Conservation (phyloP, 2,797 vertebrate genomes). For the Leptatherina wallacei region DNA sequence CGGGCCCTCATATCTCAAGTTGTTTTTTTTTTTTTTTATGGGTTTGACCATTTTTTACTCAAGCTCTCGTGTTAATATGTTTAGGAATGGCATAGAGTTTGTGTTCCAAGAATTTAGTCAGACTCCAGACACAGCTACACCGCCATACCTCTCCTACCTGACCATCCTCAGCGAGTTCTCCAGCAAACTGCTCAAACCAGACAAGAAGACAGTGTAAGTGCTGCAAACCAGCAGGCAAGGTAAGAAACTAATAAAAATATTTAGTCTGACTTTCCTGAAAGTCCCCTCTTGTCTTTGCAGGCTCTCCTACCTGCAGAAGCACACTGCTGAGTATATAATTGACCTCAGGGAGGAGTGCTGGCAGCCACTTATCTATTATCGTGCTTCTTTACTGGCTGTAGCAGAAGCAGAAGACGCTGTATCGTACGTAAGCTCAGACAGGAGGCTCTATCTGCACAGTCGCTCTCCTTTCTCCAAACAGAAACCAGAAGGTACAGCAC, state of each 20-base stretch:
- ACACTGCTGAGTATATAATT: conserved; percentile 78
- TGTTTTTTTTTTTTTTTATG: background rate
- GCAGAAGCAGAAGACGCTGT: conserved; percentile 85
- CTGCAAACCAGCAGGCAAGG: background rate
- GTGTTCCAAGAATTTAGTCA: conserved; percentile 86
- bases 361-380: conserved; percentile 88
- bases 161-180: conserved; percentile 92
- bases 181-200: conserved; percentile 89
- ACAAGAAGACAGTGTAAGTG: conserved; percentile 92
- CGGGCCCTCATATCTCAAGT: background rate
- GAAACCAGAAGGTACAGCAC: conserved; percentile 69
- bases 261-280: background rate
- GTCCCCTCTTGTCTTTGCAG: conserved; percentile 66
- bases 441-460: conserved; percentile 64
- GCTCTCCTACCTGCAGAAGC: conserved; percentile 87
- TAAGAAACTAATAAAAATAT: background rate
- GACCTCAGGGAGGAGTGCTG: conserved; percentile 85
- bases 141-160: conserved; percentile 88
- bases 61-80: conserved; percentile 25
- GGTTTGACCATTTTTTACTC: background rate
- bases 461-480: conserved; percentile 67
- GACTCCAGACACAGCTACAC: conserved; percentile 76
- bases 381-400: conserved; percentile 85
- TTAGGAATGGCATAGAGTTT: conserved; percentile 91
- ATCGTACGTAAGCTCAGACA: conserved; percentile 82